Conservation (phyloP, 1,140 invertebrate species). For the Hestina assimilis region DNA sequence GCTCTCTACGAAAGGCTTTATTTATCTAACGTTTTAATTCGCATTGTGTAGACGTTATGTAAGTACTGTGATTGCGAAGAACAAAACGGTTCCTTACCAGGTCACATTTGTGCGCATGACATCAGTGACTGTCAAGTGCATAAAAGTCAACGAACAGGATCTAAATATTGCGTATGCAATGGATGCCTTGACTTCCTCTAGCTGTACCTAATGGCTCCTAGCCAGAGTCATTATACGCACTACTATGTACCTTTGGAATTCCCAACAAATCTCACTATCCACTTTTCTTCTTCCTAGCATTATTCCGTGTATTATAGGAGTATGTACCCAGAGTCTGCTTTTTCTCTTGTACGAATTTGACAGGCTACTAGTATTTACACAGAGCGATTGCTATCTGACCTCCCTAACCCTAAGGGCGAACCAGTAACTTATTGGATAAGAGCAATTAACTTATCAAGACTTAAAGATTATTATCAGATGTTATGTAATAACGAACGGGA, state of each 20-base stretch:
- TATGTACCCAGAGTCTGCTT: too few relatives aligned
- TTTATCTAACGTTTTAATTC: slow-evolving; percentile 40
- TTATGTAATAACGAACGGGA: too few relatives aligned
- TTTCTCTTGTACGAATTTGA: too few relatives aligned
- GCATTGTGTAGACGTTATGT: slow-evolving; percentile 67
- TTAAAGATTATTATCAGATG: too few relatives aligned
- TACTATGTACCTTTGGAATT: slow-evolving; percentile 46
- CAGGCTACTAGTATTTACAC: too few relatives aligned
- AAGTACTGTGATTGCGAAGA: slow-evolving; percentile 57
- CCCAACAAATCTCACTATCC: slow-evolving; percentile 31
- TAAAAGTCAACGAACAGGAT: slow-evolving; percentile 74
- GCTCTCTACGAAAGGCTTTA: slow-evolving; percentile 38
- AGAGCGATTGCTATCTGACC: too few relatives aligned
- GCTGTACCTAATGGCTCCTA: slow-evolving; percentile 46
- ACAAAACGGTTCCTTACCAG: slow-evolving; percentile 67
- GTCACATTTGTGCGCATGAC: slow-evolving; percentile 70
- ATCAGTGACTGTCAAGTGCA: slow-evolving; percentile 72
- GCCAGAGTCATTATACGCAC: slow-evolving; percentile 56
- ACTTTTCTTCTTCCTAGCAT: too few relatives aligned
- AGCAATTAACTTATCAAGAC: too few relatives aligned
- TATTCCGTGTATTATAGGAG: too few relatives aligned
- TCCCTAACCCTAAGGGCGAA: too few relatives aligned
- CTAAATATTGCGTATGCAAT: slow-evolving; percentile 67
- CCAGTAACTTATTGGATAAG: too few relatives aligned
- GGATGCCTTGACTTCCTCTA: slow-evolving; percentile 69